Base-by-base conservation (phyloP, 2,113 vertebrate genomes). In the Phoenicopterus ruber region DNA sequence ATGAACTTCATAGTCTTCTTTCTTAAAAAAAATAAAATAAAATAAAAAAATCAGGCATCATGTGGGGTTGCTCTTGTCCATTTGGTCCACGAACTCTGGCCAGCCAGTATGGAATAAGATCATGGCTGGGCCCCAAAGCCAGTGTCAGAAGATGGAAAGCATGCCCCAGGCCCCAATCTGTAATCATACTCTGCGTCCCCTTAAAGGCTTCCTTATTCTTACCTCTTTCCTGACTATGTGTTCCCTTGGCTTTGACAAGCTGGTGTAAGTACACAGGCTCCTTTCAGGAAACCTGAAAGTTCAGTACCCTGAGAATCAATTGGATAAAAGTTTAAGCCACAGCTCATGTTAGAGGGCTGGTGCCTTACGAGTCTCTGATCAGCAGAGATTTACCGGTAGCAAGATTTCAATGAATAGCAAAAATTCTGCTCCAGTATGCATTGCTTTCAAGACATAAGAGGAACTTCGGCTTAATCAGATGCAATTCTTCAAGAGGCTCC, bases 31-130 rank as follows among this genome's bases (percentile, higher is more conserved):
- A 29, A 71, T 21, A 10, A 5, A 24, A 38, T 29, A 44, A 20
- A 20, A 46, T 7, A 15, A 36, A n/a, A 17, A 22, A 40, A 59
- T 40, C 28, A 66, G 18, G 15, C 10, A 67, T 21, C 13, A 17
- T 18, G 6, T 18, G 8, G 6, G 8, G 2, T 29, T 81, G 24
- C 2, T n/a, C 32, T 21, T 66, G 21, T 61, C 14, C 28, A 8
- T 84, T 47, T 80, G 13, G 32, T 26, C 28, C 44, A 44, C 0
- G 0, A n/a, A n/a, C n/a, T n/a, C n/a, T n/a, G n/a, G n/a, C 19
- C 44, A 65, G 10, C 7, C 18, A 61, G 10, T 38, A 54, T 1
- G 4, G 42, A 69, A 50, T 40, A 21, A 89, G 29, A 29, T 21
- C 4, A 2, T 73, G 22, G 2, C 42, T 85, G 47, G 10, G 21